Evolutionary conservation across 1,140 invertebrate genomes (phyloP).

Genomic region (Heliconius congener): DNA sequence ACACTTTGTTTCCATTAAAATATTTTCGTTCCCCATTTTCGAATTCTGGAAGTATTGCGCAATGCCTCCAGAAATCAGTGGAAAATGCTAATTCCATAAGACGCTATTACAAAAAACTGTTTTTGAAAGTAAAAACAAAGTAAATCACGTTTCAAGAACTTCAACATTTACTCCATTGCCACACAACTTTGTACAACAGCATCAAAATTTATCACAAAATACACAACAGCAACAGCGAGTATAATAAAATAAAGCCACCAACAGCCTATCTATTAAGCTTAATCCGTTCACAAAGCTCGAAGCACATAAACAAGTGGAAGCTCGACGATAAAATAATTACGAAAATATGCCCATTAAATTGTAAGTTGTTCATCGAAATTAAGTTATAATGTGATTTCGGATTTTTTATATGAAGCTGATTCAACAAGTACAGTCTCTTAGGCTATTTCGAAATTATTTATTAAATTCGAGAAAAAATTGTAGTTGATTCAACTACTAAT

Average conservation of each 20-base stretch:
- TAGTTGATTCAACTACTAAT: background rate
- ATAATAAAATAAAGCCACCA: background rate
- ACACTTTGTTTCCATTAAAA: too few relatives aligned
- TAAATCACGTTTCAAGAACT: background rate
- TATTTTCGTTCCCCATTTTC: too few relatives aligned
- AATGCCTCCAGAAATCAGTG: too few relatives aligned
- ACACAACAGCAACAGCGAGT: background rate
- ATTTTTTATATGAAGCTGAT: background rate
- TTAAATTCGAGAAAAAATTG: background rate
- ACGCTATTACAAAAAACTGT: too few relatives aligned
- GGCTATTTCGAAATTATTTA: background rate
- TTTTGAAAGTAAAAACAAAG: too few relatives aligned
- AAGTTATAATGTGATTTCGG: background rate
- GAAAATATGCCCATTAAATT: conserved; percentile 4
- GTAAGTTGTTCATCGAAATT: background rate
- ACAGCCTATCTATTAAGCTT: conserved; percentile 12
- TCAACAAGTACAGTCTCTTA: background rate
- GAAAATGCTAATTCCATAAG: too few relatives aligned
- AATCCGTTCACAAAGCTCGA: conserved; percentile 4
- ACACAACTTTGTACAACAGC: background rate
- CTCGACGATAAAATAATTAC: conserved; percentile 11
- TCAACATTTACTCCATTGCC: background rate
- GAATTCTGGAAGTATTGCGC: too few relatives aligned
- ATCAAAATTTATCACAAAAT: background rate
- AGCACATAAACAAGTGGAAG: conserved; percentile 6